Percentiles rank a stretch among this genome's conserved stretches.
Conservation (phyloP, 2,113 vertebrate species). For the Rhinogobius similis region DNA sequence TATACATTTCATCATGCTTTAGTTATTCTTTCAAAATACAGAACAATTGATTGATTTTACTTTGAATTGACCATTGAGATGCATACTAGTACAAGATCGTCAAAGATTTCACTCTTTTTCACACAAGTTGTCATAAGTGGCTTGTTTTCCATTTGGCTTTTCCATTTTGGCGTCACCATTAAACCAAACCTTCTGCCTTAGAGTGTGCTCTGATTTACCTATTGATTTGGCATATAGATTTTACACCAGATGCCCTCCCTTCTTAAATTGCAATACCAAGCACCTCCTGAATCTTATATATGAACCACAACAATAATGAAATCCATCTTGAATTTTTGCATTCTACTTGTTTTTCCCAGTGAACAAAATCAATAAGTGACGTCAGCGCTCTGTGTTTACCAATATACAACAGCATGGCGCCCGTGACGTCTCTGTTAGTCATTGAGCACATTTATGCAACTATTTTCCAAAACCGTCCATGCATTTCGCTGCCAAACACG, state of each 20-base stretch:
- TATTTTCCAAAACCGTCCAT: slow-evolving; percentile 1
- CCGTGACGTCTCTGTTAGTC: slow-evolving; percentile 10
- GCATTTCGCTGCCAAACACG: slow-evolving; percentile 4
- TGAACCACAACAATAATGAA: neutral
- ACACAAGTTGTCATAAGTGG: too few species aligned
- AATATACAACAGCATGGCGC: neutral
- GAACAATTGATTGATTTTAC: too few species aligned
- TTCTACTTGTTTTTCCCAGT: neutral
- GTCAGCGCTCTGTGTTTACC: neutral
- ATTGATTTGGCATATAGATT: neutral
- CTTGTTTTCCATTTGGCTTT: neutral
- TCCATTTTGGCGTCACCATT: neutral
- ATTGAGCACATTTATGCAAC: slow-evolving; percentile 1
- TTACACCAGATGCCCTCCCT: neutral
- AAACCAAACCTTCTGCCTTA: neutral
- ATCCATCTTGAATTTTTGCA: neutral
- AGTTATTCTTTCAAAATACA: too few species aligned
- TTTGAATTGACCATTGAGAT: too few species aligned
- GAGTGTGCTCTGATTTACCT: neutral
- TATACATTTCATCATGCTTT: too few species aligned
- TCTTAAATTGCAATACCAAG: neutral
- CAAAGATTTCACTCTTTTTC: too few species aligned
- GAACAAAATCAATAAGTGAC: neutral
- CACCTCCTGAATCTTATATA: neutral
- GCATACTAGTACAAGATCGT: too few species aligned